Evolutionary conservation across 2,113 vertebrate genomes (phyloP).

Genomic region (Hoplias malabaricus): DNA sequence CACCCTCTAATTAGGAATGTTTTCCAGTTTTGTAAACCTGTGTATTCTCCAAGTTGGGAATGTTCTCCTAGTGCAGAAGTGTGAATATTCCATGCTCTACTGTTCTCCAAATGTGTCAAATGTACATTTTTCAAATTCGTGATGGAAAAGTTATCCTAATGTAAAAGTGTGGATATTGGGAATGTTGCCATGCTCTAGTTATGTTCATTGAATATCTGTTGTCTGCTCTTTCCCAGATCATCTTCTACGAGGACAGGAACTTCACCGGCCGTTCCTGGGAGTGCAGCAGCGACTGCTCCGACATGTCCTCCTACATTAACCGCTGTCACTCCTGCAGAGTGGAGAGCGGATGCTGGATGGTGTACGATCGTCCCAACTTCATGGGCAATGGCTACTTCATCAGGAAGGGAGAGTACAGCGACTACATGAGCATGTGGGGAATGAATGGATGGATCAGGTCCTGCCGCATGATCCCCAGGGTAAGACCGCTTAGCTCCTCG

Average conservation of each 20-base stretch:
- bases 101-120: background rate
- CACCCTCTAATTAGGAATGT: too few species aligned
- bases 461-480: slow-evolving; percentile 65
- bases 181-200: too few species aligned
- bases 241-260: slow-evolving; percentile 71
- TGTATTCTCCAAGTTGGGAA: too few species aligned
- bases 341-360: slow-evolving; percentile 58
- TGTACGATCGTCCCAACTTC: slow-evolving; percentile 49
- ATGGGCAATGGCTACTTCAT: slow-evolving; percentile 52
- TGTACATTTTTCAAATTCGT: too few species aligned
- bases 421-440: slow-evolving; percentile 62
- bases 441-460: slow-evolving; percentile 67
- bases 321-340: slow-evolving; percentile 55
- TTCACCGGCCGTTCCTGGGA: slow-evolving; percentile 70
- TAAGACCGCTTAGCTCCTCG: too few species aligned
- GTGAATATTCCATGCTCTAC: too few species aligned
- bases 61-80: background rate
- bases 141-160: too few species aligned
- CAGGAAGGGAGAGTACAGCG: slow-evolving; percentile 51
- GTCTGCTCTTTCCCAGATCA: slow-evolving; percentile 52
- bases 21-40: too few species aligned
- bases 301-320: slow-evolving; percentile 55
- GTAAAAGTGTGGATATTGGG: too few species aligned
- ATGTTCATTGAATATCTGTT: too few species aligned
- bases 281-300: slow-evolving; percentile 67